phyloP scores from a whole-genome alignment of 1,140 invertebrate genomes.

The Hetaerina americana region DNA sequence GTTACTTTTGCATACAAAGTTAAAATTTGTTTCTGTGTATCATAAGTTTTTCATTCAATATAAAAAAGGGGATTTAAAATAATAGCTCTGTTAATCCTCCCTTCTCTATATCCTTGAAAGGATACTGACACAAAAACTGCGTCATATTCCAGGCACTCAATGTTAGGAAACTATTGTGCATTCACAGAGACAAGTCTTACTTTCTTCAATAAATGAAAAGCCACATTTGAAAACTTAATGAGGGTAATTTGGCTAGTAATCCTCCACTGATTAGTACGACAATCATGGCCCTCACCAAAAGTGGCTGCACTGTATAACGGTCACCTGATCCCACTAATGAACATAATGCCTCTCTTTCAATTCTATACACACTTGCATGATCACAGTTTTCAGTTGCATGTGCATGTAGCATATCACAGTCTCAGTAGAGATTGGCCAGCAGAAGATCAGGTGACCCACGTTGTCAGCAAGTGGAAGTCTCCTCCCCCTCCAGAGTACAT shows the following conservation, averaged over 20 bases:
- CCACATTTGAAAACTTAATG: background rate
- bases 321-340: background rate
- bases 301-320: background rate
- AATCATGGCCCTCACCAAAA: background rate
- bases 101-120: background rate
- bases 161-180: background rate
- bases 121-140: background rate
- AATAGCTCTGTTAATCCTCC: background rate
- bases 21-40: background rate
- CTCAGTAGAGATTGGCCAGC: constrained; percentile 20
- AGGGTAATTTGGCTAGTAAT: background rate
- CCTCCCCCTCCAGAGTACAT: constrained; percentile 73
- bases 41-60: background rate
- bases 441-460: constrained; percentile 34
- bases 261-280: background rate
- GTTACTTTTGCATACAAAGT: background rate
- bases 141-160: background rate
- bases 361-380: background rate
- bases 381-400: background rate
- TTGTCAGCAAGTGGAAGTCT: constrained; percentile 39
- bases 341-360: background rate
- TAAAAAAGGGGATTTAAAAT: constrained; percentile 1
- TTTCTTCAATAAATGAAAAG: background rate
- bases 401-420: background rate
- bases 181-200: background rate